A percentile compares a stretch with the other conserved stretches of the same genome.
Evolutionary conservation across 1,140 invertebrate genomes (phyloP).

Genomic region (Teleogryllus occipitalis): DNA sequence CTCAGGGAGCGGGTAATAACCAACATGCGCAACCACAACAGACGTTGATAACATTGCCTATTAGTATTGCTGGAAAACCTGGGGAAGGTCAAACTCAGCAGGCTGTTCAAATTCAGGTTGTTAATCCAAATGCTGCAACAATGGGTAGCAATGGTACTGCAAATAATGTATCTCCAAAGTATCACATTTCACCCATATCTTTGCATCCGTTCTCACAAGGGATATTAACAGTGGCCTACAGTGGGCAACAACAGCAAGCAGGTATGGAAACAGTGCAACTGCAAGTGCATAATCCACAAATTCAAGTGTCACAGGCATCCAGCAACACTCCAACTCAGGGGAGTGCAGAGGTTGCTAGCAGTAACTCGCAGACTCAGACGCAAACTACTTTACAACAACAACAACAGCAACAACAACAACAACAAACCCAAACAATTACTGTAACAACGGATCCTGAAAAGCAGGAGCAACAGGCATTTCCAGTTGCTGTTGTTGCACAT

Average conservation of each 20-base stretch:
- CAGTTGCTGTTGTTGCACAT: constrained; percentile 41
- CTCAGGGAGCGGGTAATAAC: constrained; percentile 33
- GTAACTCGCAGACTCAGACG: constrained; percentile 14
- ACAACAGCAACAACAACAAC: constrained; percentile 15
- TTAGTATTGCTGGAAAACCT: constrained; percentile 62
- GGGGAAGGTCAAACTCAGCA: constrained; percentile 54
- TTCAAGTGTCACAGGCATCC: constrained; percentile 10
- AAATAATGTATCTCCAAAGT: constrained; percentile 45
- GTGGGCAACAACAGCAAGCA: constrained; percentile 43
- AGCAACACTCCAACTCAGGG: constrained; percentile 17
- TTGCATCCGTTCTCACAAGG: constrained; percentile 50
- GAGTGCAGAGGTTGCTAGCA: constrained; percentile 9
- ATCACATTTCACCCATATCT: constrained; percentile 58
- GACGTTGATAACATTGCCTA: constrained; percentile 59
- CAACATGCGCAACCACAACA: constrained; percentile 40
- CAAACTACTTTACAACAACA: constrained; percentile 7
- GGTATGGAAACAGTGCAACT: constrained; percentile 45
- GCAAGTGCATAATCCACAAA: constrained; percentile 27
- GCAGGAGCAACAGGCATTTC: constrained; percentile 40
- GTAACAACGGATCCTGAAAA: constrained; percentile 31
- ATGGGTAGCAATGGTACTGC: constrained; percentile 33
- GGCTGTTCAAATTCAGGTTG: constrained; percentile 67
- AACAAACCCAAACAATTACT: constrained; percentile 13
- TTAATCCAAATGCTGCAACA: constrained; percentile 49
- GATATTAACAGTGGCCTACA: constrained; percentile 60